A percentile compares a stretch with the other conserved stretches of the same genome.
phyloP scores from a whole-genome alignment of 1,140 invertebrate genomes.

The Cryptotermes secundus region DNA sequence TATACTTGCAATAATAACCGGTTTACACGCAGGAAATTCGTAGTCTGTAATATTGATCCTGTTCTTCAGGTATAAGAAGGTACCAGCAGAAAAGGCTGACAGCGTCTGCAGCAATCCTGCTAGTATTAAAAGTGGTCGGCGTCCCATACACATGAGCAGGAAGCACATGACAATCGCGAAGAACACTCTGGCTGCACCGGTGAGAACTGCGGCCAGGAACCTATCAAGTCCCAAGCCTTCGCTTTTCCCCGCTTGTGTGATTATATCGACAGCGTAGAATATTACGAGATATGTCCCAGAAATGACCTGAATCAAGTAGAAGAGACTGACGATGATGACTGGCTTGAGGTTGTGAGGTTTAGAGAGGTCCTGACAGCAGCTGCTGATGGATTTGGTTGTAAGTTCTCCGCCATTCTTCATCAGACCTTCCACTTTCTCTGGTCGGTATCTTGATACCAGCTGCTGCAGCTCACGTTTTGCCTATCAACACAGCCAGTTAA shows the following conservation, averaged over 20 bases:
- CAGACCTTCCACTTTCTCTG: background rate
- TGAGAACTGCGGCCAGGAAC: constrained; percentile 62
- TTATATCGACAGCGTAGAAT: constrained; percentile 71
- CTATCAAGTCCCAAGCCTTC: constrained; percentile 44
- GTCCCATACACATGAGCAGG: constrained; percentile 59
- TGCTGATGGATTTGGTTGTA: background rate
- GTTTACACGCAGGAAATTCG: constrained; percentile 26
- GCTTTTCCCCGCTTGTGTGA: constrained; percentile 56
- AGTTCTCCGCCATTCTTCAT: background rate
- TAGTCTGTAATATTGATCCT: background rate
- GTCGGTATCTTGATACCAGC: background rate
- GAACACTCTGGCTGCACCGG: constrained; percentile 59
- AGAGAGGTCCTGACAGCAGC: background rate
- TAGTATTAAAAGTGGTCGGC: constrained; percentile 61
- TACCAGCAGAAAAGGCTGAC: constrained; percentile 58
- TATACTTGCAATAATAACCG: constrained; percentile 55
- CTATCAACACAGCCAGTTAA: background rate
- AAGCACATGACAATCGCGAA: constrained; percentile 64
- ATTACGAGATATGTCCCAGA: constrained; percentile 72
- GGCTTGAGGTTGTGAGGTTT: constrained; percentile 57
- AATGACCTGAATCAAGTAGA: constrained; percentile 67
- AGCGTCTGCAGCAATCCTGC: constrained; percentile 55
- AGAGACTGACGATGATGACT: constrained; percentile 66
- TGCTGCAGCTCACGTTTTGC: background rate
- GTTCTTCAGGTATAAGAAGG: constrained; percentile 48